Evolutionary conservation across 2,113 vertebrate genomes (phyloP).

Genomic region (Microtus pennsylvanicus): DNA sequence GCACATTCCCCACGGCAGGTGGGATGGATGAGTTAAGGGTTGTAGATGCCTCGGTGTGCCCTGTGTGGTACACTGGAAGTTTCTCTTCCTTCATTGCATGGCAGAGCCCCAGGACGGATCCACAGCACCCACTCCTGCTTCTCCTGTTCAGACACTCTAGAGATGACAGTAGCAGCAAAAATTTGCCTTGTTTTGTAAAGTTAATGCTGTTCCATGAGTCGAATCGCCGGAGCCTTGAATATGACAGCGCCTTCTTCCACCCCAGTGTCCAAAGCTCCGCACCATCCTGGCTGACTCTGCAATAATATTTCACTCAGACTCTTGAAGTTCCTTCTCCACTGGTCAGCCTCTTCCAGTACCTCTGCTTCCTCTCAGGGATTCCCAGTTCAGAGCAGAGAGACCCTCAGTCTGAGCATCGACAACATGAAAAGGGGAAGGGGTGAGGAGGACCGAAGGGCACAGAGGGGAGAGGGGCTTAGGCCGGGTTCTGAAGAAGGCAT

Average conservation of each 20-base stretch:
- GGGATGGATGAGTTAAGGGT: accelerated
- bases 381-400: neutral
- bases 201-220: accelerated
- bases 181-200: accelerated
- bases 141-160: accelerated
- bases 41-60: neutral
- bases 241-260: accelerated
- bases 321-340: accelerated
- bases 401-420: accelerated
- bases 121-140: too few species aligned
- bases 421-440: accelerated
- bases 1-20: neutral
- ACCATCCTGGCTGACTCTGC: neutral
- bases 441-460: accelerated
- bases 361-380: too few species aligned
- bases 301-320: accelerated
- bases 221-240: accelerated
- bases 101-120: neutral
- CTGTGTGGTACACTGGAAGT: accelerated
- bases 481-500: neutral
- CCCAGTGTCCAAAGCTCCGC: neutral
- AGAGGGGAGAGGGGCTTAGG: accelerated
- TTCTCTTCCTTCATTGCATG: neutral
- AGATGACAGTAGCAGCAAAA: accelerated
- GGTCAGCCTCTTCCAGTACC: accelerated